Evolutionary conservation across 2,113 vertebrate species (phyloP), one percentile per base, ranked within the genome.

Genomic region (Peromyscus polionotus): DNA sequence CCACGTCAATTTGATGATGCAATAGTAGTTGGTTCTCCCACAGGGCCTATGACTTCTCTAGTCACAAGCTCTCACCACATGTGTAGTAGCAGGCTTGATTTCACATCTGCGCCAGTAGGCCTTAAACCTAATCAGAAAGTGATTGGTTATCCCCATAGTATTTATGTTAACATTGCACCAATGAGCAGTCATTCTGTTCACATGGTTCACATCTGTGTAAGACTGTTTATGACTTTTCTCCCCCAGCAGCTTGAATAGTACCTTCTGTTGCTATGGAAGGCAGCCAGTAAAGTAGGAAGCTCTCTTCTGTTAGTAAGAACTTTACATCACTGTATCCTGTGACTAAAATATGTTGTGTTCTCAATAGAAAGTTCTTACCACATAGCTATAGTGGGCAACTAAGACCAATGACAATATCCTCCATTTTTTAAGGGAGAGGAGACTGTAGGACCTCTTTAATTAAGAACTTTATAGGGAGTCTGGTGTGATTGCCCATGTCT

Each of bases 271-370:
- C 14, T 10, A 9, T 39, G 59, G 8, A 84, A 85, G 39, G n/a
- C 3, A 31, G 3, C 14, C 12, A 28, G 13, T 12, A 84, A 84
- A 11, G 59, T 13, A 63, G 6, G 59, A 45, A 65, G 81, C 0
- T 0, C 0, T 0, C 11, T 24, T 63, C 3, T 8, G 12, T 63
- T 26, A 63, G 24, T 85, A n/a, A 0, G 3, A 85, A 6, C 7
- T 59, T 61, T 36, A 61, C 24, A 24, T 83, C 57, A 39, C 1
- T 12, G 39, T 83, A 36, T 83, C 19, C 80, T 83, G 57, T 59
- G 80, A 61, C 54, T 20, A 39, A 39, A 83, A 22, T 61, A 5
- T 83, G 57, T 39, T 1, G 10, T 75, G 8, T 22, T 22, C 39
- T 42, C 72, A 48, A 28, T 28, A 76, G 24, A 10, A 45, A 45